Conservation (phyloP, 2,113 vertebrate genomes). For the Crotalus horridus region DNA sequence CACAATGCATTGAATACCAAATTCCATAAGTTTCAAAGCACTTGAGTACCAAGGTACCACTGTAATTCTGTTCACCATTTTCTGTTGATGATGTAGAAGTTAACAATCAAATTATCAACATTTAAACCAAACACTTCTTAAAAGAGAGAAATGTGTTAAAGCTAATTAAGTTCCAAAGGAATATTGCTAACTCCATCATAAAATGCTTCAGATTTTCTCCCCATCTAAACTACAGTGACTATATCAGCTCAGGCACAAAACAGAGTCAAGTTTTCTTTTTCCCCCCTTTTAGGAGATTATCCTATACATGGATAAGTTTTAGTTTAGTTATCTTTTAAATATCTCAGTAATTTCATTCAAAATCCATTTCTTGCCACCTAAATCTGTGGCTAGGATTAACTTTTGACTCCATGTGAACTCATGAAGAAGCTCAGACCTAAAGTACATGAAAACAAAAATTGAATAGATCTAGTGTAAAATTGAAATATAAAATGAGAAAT, state of each 20-base stretch:
- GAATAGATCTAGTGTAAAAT: slow-evolving; percentile 9
- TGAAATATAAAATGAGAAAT: not conserved
- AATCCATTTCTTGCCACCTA: slow-evolving; percentile 3
- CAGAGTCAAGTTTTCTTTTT: not conserved
- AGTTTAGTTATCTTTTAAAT: not conserved
- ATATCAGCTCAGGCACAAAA: slow-evolving; percentile 4
- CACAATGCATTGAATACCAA: not conserved
- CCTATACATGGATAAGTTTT: not conserved
- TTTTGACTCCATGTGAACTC: not conserved
- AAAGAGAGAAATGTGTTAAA: slow-evolving; percentile 3
- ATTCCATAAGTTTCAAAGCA: not conserved
- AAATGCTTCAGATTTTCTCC: slow-evolving; percentile 13
- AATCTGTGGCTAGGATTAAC: not conserved
- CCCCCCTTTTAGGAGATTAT: not conserved
- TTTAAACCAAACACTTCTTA: slow-evolving; percentile 9
- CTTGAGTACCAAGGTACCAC: not conserved
- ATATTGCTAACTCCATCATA: not conserved
- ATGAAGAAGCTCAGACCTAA: slow-evolving; percentile 11
- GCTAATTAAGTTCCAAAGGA: not conserved
- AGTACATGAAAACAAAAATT: slow-evolving; percentile 25
- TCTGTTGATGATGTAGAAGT: not conserved
- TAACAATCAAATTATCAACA: not conserved
- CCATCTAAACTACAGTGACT: slow-evolving; percentile 14
- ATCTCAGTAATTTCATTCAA: not conserved
- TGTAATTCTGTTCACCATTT: not conserved